Conservation (phyloP, 2,888 invertebrate genomes). For the Epinotia demarniana region DNA sequence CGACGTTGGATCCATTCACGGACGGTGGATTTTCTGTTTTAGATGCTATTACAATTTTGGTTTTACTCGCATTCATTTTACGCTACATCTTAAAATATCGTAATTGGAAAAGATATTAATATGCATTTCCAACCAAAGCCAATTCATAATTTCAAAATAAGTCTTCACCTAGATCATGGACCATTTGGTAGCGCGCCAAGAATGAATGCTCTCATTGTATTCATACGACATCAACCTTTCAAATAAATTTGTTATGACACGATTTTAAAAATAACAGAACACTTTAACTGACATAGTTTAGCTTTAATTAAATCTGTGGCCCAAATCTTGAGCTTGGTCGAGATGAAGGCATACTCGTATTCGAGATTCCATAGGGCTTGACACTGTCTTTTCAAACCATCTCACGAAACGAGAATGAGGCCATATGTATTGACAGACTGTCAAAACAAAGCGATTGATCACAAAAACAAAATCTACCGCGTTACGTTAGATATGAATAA, state of each 20-base stretch:
- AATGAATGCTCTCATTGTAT: slow-evolving; percentile 11
- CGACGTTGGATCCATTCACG: too few relatives aligned
- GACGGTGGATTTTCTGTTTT: too few relatives aligned
- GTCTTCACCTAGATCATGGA: slow-evolving; percentile 22
- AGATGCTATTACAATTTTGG: too few relatives aligned
- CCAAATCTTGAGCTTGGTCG: background rate
- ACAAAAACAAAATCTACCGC: too few relatives aligned
- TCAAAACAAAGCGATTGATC: background rate
- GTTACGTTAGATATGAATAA: background rate
- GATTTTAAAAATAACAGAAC: slow-evolving; percentile 9
- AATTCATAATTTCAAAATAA: slow-evolving; percentile 36
- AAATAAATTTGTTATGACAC: slow-evolving; percentile 25
- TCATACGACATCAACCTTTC: slow-evolving; percentile 24
- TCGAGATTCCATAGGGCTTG: background rate
- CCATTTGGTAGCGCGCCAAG: slow-evolving; percentile 37
- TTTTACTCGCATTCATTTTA: too few relatives aligned
- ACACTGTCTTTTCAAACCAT: background rate
- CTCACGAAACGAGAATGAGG: background rate
- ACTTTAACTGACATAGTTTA: background rate
- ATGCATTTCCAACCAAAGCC: slow-evolving; percentile 10
- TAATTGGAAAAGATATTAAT: background rate
- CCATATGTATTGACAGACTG: background rate
- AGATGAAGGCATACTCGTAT: background rate
- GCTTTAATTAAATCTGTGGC: background rate
- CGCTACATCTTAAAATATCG: background rate